phyloP scores from a whole-genome alignment of 2,888 invertebrate genomes.

The Achlya flavicornis region DNA sequence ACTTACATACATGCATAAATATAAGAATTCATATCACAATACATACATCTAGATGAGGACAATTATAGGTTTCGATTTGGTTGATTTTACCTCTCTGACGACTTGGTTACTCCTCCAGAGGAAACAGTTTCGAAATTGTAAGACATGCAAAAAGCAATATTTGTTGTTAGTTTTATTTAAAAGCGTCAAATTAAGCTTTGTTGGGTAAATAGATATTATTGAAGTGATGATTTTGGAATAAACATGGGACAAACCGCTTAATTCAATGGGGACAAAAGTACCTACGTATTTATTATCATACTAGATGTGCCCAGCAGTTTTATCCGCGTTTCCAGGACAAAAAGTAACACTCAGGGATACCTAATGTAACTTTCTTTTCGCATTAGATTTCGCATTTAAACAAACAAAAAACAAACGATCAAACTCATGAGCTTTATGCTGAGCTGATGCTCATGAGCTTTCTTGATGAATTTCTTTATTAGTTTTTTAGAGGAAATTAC shows the following conservation, averaged over 20 bases:
- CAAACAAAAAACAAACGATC: too few species aligned
- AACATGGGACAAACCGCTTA: neutral
- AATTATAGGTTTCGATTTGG: neutral
- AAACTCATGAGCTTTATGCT: too few species aligned
- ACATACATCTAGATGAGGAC: conserved; percentile 26
- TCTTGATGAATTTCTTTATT: too few species aligned
- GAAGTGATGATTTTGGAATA: neutral
- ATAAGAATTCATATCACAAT: conserved; percentile 12
- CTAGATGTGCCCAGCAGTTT: too few species aligned
- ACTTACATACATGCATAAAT: conserved; percentile 4
- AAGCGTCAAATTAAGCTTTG: neutral
- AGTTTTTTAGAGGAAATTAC: too few species aligned
- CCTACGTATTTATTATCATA: too few species aligned
- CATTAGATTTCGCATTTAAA: too few species aligned
- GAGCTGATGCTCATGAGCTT: too few species aligned
- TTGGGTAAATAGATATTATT: neutral
- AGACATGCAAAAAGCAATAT: conserved; percentile 87
- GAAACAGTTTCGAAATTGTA: conserved; percentile 87
- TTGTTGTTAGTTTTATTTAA: conserved; percentile 69
- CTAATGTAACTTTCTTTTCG: too few species aligned
- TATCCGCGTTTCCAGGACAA: too few species aligned
- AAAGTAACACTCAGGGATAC: too few species aligned
- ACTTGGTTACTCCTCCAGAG: conserved; percentile 86
- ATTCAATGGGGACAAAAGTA: too few species aligned
- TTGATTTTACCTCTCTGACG: conserved; percentile 80